A percentile compares a stretch with the other conserved stretches of the same genome.
These are phyloP conservation scores for Drosophila neonasuta DNA, from an alignment of 2,888 invertebrate species.

Conservation along the genomic window DNA sequence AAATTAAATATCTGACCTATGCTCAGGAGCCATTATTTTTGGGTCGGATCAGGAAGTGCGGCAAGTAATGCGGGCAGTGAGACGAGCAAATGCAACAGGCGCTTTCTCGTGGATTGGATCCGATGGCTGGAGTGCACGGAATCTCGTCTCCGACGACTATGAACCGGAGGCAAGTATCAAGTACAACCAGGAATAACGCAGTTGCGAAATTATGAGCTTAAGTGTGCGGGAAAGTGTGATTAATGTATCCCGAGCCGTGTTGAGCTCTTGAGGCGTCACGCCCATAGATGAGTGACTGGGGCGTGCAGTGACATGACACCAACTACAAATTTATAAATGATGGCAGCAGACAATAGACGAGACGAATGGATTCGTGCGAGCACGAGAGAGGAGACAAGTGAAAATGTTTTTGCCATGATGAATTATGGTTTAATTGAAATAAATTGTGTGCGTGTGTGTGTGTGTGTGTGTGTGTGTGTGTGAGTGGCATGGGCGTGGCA, in stretches of 20 bases:
- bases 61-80: constrained; percentile 95
- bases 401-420: constrained; percentile 62
- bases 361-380: constrained; percentile 2
- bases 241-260: constrained; percentile 56
- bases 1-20: constrained; percentile 3
- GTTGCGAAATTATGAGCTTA: constrained; percentile 62
- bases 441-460: constrained; percentile 58
- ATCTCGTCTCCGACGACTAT: constrained; percentile 92
- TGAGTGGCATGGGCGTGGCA: constrained; percentile 23
- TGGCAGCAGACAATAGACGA: constrained; percentile 30
- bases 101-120: constrained; percentile 98
- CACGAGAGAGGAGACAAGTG: constrained; percentile 4
- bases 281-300: constrained; percentile 31
- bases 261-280: constrained; percentile 41
- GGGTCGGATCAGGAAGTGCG: constrained; percentile 98
- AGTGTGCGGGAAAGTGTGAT: constrained; percentile 71
- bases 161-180: constrained; percentile 87
- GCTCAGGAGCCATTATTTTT: constrained; percentile 94
- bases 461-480: constrained; percentile 12
- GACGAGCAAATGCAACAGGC: constrained; percentile 92
- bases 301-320: constrained; percentile 52
- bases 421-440: constrained; percentile 77
- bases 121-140: constrained; percentile 97
- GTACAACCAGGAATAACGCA: constrained; percentile 58
- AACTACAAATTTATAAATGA: constrained; percentile 67